Evolutionary conservation across 2,113 vertebrate species (phyloP).

Genomic region (Himantopus leucocephalus): DNA sequence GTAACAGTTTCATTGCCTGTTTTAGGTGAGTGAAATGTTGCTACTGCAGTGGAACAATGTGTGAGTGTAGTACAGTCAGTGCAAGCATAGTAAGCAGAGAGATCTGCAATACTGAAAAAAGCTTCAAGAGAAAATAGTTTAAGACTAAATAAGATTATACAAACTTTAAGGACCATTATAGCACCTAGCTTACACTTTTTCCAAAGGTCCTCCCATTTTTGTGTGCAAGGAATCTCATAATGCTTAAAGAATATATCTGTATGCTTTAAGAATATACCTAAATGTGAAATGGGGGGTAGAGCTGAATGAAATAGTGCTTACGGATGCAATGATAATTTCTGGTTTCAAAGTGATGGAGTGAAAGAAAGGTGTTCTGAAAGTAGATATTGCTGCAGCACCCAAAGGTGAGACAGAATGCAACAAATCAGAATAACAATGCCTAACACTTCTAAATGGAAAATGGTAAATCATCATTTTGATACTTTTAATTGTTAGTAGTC

Average conservation of each 20-base stretch:
- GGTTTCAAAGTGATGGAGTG: neutral
- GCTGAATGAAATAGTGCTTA: neutral
- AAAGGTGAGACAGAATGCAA: neutral
- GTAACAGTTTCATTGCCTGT: neutral
- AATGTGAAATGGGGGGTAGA: neutral
- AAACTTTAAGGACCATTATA: neutral
- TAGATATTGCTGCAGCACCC: neutral
- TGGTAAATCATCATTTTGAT: neutral
- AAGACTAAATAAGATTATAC: neutral
- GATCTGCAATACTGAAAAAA: neutral
- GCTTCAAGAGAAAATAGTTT: neutral
- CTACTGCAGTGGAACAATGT: neutral
- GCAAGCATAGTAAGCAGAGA: neutral
- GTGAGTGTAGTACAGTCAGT: neutral
- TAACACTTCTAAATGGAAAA: neutral
- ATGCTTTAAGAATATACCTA: neutral
- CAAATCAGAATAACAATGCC: rapidly evolving
- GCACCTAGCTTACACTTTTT: neutral
- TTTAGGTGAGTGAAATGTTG: neutral
- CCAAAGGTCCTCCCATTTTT: neutral
- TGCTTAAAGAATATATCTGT: neutral
- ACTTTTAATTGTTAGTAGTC: neutral
- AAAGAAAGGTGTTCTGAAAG: neutral
- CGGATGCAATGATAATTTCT: neutral
- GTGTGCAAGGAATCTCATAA: neutral